Base-by-base conservation (phyloP, 2,888 invertebrate genomes). In the Sturmia bella region DNA sequence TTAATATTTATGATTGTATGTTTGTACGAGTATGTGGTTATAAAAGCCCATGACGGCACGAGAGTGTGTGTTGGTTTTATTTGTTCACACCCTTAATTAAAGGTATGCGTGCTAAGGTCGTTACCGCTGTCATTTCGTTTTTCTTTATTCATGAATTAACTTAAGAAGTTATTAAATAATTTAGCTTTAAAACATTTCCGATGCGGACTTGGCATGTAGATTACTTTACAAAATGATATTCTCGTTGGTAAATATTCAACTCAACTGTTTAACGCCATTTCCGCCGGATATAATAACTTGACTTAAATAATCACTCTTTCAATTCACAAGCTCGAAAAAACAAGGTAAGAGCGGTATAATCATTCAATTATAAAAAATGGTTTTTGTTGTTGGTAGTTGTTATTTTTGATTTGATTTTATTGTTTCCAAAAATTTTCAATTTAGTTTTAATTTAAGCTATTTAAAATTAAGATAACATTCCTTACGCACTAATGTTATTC, bases 21-120 rank as follows among this genome's bases (percentile, higher is more conserved):
- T n/a, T n/a, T n/a, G n/a, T n/a, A n/a, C n/a, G n/a, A n/a, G n/a
- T n/a, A n/a, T n/a, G n/a, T n/a, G n/a, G n/a, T 48, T 32, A 11
- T 43, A 39, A 37, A 15, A 57, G 21, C 11, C 15, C 17, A 9
- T 45, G 7, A 43, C n/a, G 39, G 32, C 32, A n/a, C 6, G 48
- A 27, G 19, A 27, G 11, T 24, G n/a, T 12, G 41, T 52, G 7
- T 9, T 17, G 2, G 21, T 59, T 39, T 59, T 12, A 19, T 56
- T 13, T 87, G 87, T 89, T 88, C 89, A 88, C 89, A 89, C 89
- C 88, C 89, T 88, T 88, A 88, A 89, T 88, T 89, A 88, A 86
- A 75, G 78, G 81, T 83, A 75, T 85, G 81, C 82, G 85, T 84
- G 87, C 87, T 82, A 84, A 84, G 78, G 83, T 83, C 85, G 83